phyloP scores from a whole-genome alignment of 2,113 vertebrate species.

The Myotis davidii region DNA sequence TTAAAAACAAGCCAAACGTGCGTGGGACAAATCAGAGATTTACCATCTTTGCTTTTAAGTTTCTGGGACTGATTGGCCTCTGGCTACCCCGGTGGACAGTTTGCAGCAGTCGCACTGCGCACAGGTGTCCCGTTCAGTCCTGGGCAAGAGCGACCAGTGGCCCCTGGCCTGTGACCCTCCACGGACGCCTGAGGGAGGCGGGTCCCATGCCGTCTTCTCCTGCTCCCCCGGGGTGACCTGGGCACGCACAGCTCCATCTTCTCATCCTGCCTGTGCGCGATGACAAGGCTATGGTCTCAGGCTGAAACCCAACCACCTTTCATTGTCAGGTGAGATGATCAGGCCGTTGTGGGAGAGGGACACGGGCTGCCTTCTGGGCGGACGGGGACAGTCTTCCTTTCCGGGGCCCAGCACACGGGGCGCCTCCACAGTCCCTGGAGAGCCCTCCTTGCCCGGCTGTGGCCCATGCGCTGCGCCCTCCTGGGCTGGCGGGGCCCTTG shows the following conservation, averaged over 20 bases:
- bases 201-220: not conserved
- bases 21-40: conserved; percentile 43
- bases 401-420: not conserved
- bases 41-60: not conserved
- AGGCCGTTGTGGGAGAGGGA: not conserved
- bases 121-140: not conserved
- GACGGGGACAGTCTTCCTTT: not conserved
- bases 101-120: not conserved
- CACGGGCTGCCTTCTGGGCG: not conserved
- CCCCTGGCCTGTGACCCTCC: not conserved
- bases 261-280: not conserved
- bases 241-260: accelerated
- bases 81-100: not conserved
- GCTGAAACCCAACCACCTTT: not conserved
- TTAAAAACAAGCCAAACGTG: conserved; percentile 61
- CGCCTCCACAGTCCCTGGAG: not conserved
- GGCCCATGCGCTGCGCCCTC: not conserved
- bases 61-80: not conserved
- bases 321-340: not conserved
- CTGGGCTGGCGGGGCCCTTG: not conserved
- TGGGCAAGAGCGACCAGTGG: not conserved
- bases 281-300: not conserved
- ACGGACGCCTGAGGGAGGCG: not conserved
- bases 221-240: not conserved
- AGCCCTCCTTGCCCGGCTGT: not conserved